Base-by-base conservation (phyloP, 2,113 vertebrate species). In the Ameiurus melas region DNA sequence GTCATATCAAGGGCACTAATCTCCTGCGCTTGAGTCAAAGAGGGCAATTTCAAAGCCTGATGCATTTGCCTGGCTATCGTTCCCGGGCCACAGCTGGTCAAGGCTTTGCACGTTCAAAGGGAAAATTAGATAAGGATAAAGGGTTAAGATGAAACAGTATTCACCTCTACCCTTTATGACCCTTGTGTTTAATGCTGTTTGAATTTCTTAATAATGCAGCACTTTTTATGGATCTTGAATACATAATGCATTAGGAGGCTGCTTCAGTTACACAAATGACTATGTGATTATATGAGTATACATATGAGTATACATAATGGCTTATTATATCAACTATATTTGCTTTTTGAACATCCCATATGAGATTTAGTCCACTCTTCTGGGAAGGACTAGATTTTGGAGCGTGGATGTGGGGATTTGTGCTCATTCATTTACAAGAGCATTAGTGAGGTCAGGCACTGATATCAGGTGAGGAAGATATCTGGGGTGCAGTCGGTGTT, bases 11-110 rank as follows among this genome's bases (percentile, higher is more conserved):
- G 73, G 90, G 83, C 92, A 90, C 85, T 94, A 91, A 94, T 93
- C 91, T 92, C 77, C 80, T 86, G 90, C 77, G 89, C 91, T 89
- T 84, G 88, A 92, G 91, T 94, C 92, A 92, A 93, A 93, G 91
- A 89, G 90, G 86, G 85, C 84, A 82, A 86, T 93, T 94, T 94
- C 91, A 93, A 94, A 94, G 92, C 90, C 84, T 87, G 51, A 58
- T 84, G 43, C 85, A 60, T 90, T 82, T 88, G 89, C 87, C 88
- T 91, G 39, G 87, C 90, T 92, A 93, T 94, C 91, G 91, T 93
- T 91, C 91, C 92, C 39, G 88, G 86, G 87, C 90, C 80, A 86
- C 91, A 93, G 90, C 94, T 94, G 92, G 92, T 90, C 86, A 88
- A 73, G 82, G 87, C 91, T 92, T 92, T 92, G 83, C 86, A 87